Conservation (phyloP, 2,113 vertebrate genomes). For the Speoplatyrhinus poulsoni region DNA sequence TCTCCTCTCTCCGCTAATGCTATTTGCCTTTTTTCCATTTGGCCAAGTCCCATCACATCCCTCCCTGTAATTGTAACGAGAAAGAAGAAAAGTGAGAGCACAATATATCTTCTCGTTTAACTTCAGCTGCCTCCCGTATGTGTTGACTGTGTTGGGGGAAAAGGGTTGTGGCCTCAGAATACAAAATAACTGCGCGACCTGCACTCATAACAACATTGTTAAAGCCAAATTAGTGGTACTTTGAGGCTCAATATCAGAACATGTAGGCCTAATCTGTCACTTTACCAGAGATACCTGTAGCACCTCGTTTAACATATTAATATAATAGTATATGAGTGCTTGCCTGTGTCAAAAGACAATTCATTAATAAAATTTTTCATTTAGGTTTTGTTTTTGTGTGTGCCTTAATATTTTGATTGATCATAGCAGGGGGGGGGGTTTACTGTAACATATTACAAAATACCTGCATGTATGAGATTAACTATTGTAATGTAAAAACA, state of each 20-base stretch:
- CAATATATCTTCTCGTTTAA: constrained; percentile 32
- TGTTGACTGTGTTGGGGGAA: constrained; percentile 31
- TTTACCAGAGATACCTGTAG: constrained; percentile 24
- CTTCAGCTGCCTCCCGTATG: constrained; percentile 27
- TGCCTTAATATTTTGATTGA: background rate
- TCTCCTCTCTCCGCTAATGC: constrained; percentile 33
- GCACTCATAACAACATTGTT: constrained; percentile 55
- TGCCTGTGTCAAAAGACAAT: background rate
- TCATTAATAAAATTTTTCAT: background rate
- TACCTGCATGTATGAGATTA: too few relatives aligned
- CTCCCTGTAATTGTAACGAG: constrained; percentile 50
- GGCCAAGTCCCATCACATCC: constrained; percentile 27
- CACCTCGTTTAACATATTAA: constrained; percentile 20
- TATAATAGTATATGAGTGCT: too few relatives aligned
- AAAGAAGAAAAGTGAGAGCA: constrained; percentile 24
- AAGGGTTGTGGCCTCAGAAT: constrained; percentile 34
- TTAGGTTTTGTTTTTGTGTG: background rate
- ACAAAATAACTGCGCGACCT: constrained; percentile 39
- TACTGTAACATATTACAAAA: too few relatives aligned
- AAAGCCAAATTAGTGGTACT: constrained; percentile 69
- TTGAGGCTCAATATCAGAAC: constrained; percentile 58
- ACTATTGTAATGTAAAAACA: too few relatives aligned
- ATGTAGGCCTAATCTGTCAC: constrained; percentile 31
- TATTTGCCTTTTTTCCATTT: constrained; percentile 34
- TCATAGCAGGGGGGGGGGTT: too few relatives aligned